Evolutionary conservation across 2,888 invertebrate species (phyloP).

Genomic region (Xestia rhomboidea): DNA sequence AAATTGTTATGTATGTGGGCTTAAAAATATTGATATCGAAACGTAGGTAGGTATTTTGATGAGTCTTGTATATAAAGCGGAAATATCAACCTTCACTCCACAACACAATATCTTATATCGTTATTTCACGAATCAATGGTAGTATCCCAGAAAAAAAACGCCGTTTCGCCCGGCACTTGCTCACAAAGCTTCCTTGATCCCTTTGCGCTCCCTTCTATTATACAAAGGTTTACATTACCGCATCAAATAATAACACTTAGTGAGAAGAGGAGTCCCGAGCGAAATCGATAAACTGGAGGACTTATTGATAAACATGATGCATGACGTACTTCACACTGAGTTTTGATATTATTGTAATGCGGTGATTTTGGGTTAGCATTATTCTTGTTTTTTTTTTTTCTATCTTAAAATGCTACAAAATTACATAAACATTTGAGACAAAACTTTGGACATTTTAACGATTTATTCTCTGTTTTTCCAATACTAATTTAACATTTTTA

Average conservation of each 20-base stretch:
- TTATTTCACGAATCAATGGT: constrained; percentile 51
- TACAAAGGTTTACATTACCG: constrained; percentile 80
- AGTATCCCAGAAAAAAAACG: constrained; percentile 44
- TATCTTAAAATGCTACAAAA: neutral
- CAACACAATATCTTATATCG: constrained; percentile 35
- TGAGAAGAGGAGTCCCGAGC: constrained; percentile 71
- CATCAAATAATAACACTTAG: constrained; percentile 83
- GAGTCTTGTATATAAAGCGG: too few relatives aligned
- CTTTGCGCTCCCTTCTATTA: constrained; percentile 62
- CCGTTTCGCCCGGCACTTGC: constrained; percentile 52
- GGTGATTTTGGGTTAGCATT: constrained; percentile 16
- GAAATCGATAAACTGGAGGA: constrained; percentile 70
- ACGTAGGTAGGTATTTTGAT: too few relatives aligned
- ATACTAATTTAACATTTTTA: neutral
- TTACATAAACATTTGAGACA: neutral
- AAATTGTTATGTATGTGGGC: too few relatives aligned
- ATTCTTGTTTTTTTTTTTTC: neutral
- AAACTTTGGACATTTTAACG: neutral
- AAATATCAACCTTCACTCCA: too few relatives aligned
- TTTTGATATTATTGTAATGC: constrained; percentile 4
- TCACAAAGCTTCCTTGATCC: constrained; percentile 63
- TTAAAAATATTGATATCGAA: too few relatives aligned
- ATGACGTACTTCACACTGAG: constrained; percentile 59
- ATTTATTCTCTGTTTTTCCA: neutral
- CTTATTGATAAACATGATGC: constrained; percentile 76